Evolutionary conservation across 2,888 invertebrate genomes (phyloP).

Genomic region (Protophormia terraenovae): DNA sequence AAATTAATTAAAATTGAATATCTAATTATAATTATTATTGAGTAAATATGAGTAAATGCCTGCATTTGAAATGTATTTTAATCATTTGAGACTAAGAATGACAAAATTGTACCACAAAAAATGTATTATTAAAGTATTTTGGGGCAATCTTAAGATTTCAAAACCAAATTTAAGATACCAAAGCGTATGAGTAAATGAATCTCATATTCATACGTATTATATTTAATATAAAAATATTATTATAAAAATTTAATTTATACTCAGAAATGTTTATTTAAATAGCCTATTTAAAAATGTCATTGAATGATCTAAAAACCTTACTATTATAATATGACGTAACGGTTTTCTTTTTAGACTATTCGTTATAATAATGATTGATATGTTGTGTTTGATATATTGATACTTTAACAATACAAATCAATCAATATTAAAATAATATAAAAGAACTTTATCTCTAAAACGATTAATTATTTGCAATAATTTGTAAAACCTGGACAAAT

Average conservation of each 20-base stretch:
- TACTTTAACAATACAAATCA: not conserved
- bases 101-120: not conserved
- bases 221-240: no score
- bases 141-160: not conserved
- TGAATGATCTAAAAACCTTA: no score
- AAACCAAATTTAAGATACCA: no score
- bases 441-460: not conserved
- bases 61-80: not conserved
- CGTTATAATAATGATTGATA: not conserved
- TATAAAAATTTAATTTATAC: no score
- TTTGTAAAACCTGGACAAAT: conserved; percentile 18
- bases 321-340: no score
- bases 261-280: no score
- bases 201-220: no score
- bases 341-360: no score
- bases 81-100: not conserved
- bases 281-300: no score
- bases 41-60: not conserved
- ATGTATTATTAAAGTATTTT: not conserved
- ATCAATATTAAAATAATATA: not conserved
- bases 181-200: no score
- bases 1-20: conserved; percentile 46
- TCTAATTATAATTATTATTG: conserved; percentile 27
- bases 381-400: not conserved
- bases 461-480: conserved; percentile 14